Percentiles rank a stretch among this genome's conserved stretches.
phyloP scores from a whole-genome alignment of 2,888 invertebrate species.

The Palloptera scutellata region DNA sequence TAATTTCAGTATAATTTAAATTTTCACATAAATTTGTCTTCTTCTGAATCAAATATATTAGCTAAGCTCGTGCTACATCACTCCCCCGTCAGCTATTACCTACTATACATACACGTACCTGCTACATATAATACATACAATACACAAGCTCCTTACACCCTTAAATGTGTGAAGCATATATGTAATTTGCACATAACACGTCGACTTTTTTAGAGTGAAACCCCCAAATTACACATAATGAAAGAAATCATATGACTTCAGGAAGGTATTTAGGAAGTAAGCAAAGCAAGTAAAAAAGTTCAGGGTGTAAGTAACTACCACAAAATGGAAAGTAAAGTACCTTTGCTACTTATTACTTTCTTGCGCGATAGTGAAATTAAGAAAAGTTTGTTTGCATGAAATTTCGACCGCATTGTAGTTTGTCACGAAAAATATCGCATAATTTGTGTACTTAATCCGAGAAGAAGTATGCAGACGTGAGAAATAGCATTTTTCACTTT shows the following conservation, averaged over 20 bases:
- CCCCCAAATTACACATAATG: constrained; percentile 24
- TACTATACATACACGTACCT: neutral
- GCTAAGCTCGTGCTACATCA: no score
- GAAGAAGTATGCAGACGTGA: constrained; percentile 40
- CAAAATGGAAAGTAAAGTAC: neutral
- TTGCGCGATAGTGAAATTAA: no score
- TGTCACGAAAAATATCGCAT: constrained; percentile 27
- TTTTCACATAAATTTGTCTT: no score
- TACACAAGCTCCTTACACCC: neutral
- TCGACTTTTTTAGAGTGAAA: neutral
- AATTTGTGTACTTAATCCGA: constrained; percentile 25
- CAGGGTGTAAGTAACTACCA: no score
- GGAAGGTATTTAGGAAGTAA: neutral
- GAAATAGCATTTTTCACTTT: constrained; percentile 48
- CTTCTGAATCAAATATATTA: no score
- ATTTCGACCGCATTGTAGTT: constrained; percentile 12
- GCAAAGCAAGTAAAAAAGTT: neutral
- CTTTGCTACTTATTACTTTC: no score
- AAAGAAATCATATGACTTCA: constrained; percentile 23
- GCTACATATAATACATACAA: neutral
- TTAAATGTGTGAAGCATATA: neutral
- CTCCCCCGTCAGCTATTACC: no score
- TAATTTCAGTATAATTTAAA: no score
- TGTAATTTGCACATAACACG: constrained; percentile 23
- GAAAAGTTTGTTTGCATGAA: no score